Percentiles rank a stretch among this genome's conserved stretches.
These are phyloP conservation scores for Irena cyanogastra DNA, from an alignment of 2,113 vertebrate genomes.

Conservation along the genomic window DNA sequence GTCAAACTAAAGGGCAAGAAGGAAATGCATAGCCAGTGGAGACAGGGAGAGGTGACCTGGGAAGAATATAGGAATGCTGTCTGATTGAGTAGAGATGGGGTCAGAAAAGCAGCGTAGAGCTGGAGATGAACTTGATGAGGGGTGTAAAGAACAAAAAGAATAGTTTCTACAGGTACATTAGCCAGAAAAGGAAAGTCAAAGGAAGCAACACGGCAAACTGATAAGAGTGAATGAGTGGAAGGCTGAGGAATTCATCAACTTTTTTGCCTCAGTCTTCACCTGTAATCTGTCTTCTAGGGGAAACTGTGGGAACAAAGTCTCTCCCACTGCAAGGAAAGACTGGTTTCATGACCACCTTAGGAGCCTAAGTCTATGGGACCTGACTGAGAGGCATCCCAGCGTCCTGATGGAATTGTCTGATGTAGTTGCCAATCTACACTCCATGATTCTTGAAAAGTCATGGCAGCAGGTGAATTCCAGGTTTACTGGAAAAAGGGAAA, in stretches of 20 bases:
- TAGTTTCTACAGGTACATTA: background rate
- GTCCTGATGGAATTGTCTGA: background rate
- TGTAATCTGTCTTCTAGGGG: background rate
- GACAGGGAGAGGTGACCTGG: background rate
- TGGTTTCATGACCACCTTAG: background rate
- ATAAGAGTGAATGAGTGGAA: background rate
- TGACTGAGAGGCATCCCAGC: background rate
- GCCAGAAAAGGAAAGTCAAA: background rate
- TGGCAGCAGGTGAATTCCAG: background rate
- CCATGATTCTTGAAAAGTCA: background rate
- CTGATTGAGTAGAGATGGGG: background rate
- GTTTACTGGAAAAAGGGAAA: background rate
- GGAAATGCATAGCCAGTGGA: background rate
- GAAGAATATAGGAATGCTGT: background rate
- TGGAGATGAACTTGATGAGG: background rate
- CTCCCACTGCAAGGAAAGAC: background rate
- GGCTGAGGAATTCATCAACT: background rate
- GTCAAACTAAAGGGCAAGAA: background rate
- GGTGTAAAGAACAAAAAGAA: background rate
- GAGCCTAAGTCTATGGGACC: background rate
- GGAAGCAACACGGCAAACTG: background rate
- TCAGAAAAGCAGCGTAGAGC: background rate
- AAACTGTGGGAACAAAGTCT: background rate
- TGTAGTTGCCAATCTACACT: background rate
- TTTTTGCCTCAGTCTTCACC: background rate